These are phyloP conservation scores for Buteo buteo DNA, from an alignment of 2,113 vertebrate genomes.

Conservation along the genomic window DNA sequence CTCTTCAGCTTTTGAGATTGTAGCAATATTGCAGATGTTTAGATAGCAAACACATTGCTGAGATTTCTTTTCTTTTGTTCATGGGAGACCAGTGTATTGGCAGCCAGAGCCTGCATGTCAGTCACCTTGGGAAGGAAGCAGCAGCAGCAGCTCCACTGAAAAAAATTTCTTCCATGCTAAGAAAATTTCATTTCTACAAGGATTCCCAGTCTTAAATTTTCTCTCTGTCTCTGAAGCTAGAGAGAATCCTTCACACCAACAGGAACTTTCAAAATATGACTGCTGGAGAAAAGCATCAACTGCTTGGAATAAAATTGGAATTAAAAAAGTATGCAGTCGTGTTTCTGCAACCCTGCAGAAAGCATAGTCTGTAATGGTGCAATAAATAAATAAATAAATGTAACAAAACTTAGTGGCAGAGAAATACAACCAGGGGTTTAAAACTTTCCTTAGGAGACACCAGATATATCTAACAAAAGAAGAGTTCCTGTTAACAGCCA, in stretches of 20 bases:
- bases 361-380: background rate
- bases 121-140: background rate
- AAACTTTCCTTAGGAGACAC: background rate
- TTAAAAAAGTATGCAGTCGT: background rate
- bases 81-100: background rate
- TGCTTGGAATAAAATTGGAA: background rate
- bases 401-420: background rate
- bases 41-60: background rate
- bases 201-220: background rate
- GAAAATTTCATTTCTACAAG: background rate
- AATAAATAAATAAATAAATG: background rate
- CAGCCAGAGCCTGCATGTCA: background rate
- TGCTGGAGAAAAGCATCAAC: background rate
- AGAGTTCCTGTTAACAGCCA: background rate
- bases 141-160: background rate
- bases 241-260: background rate
- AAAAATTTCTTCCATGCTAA: background rate
- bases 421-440: background rate
- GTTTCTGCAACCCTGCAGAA: background rate
- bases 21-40: background rate
- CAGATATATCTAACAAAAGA: background rate
- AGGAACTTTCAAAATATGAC: background rate
- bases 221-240: background rate
- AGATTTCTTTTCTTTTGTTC: background rate
- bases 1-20: background rate